phyloP scores from a whole-genome alignment of 1,140 invertebrate genomes.

The Cotesia typhae region DNA sequence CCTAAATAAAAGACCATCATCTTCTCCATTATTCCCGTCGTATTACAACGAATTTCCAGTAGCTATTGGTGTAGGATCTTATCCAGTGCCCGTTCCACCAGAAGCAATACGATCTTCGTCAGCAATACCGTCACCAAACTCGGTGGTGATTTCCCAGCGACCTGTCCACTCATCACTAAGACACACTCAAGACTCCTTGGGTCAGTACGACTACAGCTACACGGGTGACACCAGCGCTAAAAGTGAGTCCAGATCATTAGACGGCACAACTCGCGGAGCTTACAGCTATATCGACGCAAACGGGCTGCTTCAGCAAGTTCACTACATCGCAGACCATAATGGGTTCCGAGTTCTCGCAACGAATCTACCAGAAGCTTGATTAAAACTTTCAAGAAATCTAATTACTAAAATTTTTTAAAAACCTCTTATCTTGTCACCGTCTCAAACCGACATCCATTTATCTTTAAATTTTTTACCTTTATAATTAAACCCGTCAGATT shows the following conservation, averaged over 20 bases:
- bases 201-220: constrained; percentile 75
- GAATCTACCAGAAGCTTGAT: constrained; percentile 69
- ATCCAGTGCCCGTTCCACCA: not conserved
- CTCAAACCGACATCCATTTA: no score
- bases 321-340: constrained; percentile 74
- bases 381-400: not conserved
- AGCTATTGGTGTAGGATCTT: no score
- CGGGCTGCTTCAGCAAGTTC: constrained; percentile 72
- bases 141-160: constrained; percentile 49
- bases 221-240: constrained; percentile 73
- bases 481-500: no score
- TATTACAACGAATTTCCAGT: not conserved
- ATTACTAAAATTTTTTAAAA: no score
- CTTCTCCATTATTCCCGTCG: not conserved
- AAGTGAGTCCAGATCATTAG: constrained; percentile 71
- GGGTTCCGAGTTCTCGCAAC: constrained; percentile 75
- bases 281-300: constrained; percentile 78
- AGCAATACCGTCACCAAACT: constrained; percentile 38
- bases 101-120: not conserved
- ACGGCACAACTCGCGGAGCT: constrained; percentile 74
- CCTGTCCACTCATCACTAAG: constrained; percentile 61
- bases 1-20: not conserved
- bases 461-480: no score
- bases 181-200: constrained; percentile 72
- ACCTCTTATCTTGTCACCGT: no score